phyloP scores from a whole-genome alignment of 1,140 invertebrate genomes.

The Leptopilina boulardi region DNA sequence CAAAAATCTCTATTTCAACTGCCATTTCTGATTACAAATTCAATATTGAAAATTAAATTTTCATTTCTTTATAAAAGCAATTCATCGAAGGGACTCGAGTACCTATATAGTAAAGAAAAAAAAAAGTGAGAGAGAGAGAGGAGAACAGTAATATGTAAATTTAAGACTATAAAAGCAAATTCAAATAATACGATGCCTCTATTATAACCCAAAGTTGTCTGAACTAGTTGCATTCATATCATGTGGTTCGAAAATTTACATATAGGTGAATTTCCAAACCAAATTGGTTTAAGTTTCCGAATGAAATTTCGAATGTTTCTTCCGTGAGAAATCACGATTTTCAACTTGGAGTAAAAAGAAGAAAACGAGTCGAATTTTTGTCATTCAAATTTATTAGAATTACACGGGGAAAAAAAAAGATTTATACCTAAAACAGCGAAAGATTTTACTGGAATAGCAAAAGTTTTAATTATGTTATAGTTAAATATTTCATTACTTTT shows the following conservation, averaged over 20 bases:
- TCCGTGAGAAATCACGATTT: background rate
- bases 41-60: slow-evolving; percentile 9
- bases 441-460: too few species aligned
- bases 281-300: background rate
- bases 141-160: slow-evolving; percentile 13
- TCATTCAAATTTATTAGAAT: too few species aligned
- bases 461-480: too few species aligned
- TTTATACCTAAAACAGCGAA: too few species aligned
- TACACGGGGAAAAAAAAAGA: too few species aligned
- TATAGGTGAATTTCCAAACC: slow-evolving; percentile 19
- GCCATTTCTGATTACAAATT: slow-evolving; percentile 6
- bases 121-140: background rate
- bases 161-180: slow-evolving; percentile 13
- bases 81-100: background rate
- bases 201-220: slow-evolving; percentile 16
- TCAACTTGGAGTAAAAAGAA: background rate
- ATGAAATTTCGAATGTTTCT: slow-evolving; percentile 1
- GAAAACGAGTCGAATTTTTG: too few species aligned
- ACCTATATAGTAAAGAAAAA: too few species aligned
- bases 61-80: slow-evolving; percentile 1
- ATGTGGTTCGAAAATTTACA: slow-evolving; percentile 8
- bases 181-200: slow-evolving; percentile 5
- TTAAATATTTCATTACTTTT: too few species aligned
- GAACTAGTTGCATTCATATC: slow-evolving; percentile 18
- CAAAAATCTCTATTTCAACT: background rate